Base-by-base conservation (phyloP, 2,797 vertebrate genomes). In the Anabacerthia variegaticeps region DNA sequence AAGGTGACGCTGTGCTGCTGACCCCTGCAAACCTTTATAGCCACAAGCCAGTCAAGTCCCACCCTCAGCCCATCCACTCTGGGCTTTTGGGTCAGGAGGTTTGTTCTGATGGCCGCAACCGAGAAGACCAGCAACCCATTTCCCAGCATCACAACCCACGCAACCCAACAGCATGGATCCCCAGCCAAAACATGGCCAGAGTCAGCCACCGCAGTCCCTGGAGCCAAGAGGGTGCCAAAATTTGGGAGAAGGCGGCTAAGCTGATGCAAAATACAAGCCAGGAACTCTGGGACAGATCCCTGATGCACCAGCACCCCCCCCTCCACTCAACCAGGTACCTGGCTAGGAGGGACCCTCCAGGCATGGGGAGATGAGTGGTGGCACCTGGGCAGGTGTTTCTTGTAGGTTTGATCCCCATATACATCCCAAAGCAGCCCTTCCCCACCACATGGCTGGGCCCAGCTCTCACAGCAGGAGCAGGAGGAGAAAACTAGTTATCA, bases 401-500 rank as follows among this genome's bases (percentile, higher is more conserved):
- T 52, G 27, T 23, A 67, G 87, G 63, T 89, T 92, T 61, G 37
- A 89, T 92, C 89, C 91, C 84, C 69, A 72, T 39, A 51, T 85
- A 66, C 18, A 61, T 79, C 87, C 74, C 59, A 86, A 88, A 92
- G 46, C 73, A 85, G 87, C 81, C 72, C 79, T 80, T 91, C 63
- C 89, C 89, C 79, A 68, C 74, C 91, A 73, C 26, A 62, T 41
- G 2, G 63, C 88, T 30, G 86, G 72, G 72, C 87, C 92, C 89
- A 85, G 87, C 79, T 96, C 89, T 92, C 91, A 85, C 75, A 87
- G 76, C 14, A 7, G 67, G 83, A 80, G 54, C 85, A 85, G 61
- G 69, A 94, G 71, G 41, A 95, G 58, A 93, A 94, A 85, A 83
- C 66, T 94, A 95, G 56, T 93, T 85, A 95, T 75, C 51, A 92